A percentile compares a stretch with the other conserved stretches of the same genome.
Conservation (phyloP, 37 sponge, comb jelly and placozoan species). For the Cliona cf. orientalis region DNA sequence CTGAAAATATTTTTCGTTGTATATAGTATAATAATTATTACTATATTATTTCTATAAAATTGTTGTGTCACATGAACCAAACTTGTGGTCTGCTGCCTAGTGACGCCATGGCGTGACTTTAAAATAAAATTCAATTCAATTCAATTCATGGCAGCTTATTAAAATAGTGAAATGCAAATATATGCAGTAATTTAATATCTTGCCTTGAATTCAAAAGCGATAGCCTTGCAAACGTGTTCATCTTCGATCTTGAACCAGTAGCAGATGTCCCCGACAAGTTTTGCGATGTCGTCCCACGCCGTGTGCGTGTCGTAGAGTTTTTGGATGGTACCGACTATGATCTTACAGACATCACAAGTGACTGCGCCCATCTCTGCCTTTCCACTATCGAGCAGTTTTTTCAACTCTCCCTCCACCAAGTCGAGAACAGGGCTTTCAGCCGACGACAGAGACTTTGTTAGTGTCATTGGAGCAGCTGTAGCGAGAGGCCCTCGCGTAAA, state of each 20-base stretch:
- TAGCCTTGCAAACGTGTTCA: conserved; percentile 63
- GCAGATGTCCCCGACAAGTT: conserved; percentile 45
- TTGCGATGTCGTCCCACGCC: conserved; percentile 68
- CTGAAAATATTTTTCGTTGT: too few relatives aligned
- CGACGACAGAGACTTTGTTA: too few relatives aligned
- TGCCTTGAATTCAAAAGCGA: conserved; percentile 68
- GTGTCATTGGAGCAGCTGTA: too few relatives aligned
- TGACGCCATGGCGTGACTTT: not conserved
- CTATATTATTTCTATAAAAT: too few relatives aligned
- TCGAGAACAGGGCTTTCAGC: too few relatives aligned
- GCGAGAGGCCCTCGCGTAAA: too few relatives aligned
- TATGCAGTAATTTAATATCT: not conserved
- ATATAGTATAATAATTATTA: too few relatives aligned
- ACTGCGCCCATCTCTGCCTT: too few relatives aligned
- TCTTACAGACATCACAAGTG: conserved; percentile 67
- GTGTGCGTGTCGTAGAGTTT: conserved; percentile 22
- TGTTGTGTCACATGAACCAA: too few relatives aligned
- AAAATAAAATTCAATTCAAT: not conserved
- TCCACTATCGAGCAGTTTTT: too few relatives aligned
- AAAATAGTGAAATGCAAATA: not conserved
- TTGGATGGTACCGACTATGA: conserved; percentile 30
- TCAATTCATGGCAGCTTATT: not conserved
- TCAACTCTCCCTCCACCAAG: too few relatives aligned
- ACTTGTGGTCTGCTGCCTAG: not conserved
- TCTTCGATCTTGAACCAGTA: conserved; percentile 62